Evolutionary conservation across 37 sponge, comb jelly and placozoan species (phyloP), one percentile per base, ranked within the genome.

Genomic region (Ianthella basta): DNA sequence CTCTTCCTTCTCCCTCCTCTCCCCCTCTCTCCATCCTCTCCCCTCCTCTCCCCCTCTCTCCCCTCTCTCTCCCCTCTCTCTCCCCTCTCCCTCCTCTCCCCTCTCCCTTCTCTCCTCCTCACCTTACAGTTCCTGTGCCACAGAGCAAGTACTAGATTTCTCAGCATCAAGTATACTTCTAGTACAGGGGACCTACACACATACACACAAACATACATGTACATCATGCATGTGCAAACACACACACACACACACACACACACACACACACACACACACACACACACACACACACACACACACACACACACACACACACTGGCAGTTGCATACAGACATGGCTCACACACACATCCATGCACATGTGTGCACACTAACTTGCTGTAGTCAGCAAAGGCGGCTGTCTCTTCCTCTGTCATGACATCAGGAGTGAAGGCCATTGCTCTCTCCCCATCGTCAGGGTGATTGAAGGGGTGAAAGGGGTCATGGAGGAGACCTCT

Each of bases 401-500:
- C 39, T 18, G 78, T 83, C 80, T 96, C 96, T 36, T 88, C 91
- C 15, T 60, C 84, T 24, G 89, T 93, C 94, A 96, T 88, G 54
- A 84, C 86, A 66, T 96, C 96, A 55, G 96, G 96, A 64, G 93
- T 90, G 83, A 96, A 96, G 56, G 94, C 94, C 32, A 86, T 67
- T 18, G 94, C 96, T 61, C 94, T 82, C 37, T 90, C 93, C 18
- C 93, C 93, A 73, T 92, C 93, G 25, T 90, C 85, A 15, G 94
- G 96, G 65, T 89, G 91, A 75, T 96, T 90, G 85, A 96, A 96
- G 18, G 94, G 96, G 24, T 96, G 91, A 37, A 92, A 87, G 37
- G 83, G 80, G 63, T 87, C 84, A 27, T 64, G 72, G 33, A 74
- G 81, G 21, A 84, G 85, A 55, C 80, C 61, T n/a, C 65, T 64